phyloP scores from a whole-genome alignment of 1,140 invertebrate genomes.

The Diorhabda carinulata region DNA sequence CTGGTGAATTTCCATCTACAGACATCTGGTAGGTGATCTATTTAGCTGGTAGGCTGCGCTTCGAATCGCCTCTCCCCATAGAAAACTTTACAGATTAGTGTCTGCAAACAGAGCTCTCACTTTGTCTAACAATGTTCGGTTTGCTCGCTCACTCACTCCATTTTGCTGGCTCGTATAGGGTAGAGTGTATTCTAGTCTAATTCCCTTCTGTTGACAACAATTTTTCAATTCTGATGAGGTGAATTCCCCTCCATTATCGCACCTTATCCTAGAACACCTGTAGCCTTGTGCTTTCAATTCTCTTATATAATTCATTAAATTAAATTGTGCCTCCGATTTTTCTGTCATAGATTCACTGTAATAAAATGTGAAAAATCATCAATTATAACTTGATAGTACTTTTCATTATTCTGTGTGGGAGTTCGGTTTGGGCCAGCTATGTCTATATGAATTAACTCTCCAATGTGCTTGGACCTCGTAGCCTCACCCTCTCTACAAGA shows the following conservation, averaged over 20 bases:
- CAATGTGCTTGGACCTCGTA: background rate
- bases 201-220: background rate
- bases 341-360: background rate
- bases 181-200: constrained; percentile 21
- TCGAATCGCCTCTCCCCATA: constrained; percentile 40
- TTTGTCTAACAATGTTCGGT: constrained; percentile 24
- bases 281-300: background rate
- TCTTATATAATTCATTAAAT: background rate
- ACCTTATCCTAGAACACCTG: background rate
- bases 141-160: constrained; percentile 27
- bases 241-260: background rate
- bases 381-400: constrained; percentile 7
- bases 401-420: background rate
- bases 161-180: constrained; percentile 42
- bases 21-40: constrained; percentile 17
- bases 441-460: background rate
- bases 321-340: background rate
- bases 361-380: background rate
- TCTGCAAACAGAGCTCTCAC: constrained; percentile 29
- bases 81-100: constrained; percentile 26
- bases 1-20: background rate
- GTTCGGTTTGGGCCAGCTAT: background rate
- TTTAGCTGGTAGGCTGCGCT: constrained; percentile 36
- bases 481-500: background rate
- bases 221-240: constrained; percentile 4